These are phyloP conservation scores for Aphaenogaster ashmeadi DNA, from an alignment of 1,140 invertebrate species.

Conservation along the genomic window DNA sequence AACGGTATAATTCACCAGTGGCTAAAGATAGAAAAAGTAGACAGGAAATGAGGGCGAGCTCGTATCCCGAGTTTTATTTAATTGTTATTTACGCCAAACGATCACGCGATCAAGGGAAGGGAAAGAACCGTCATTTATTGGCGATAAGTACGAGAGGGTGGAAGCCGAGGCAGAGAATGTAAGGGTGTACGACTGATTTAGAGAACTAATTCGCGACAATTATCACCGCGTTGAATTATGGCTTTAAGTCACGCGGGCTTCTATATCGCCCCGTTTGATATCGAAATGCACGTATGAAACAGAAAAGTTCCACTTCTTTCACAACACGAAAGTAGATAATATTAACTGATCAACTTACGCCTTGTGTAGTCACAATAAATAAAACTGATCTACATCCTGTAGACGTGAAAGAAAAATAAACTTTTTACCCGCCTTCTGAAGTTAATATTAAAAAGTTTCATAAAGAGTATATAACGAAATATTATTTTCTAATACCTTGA, in stretches of 20 bases:
- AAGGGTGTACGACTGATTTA: conserved; percentile 67
- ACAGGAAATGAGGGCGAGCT: conserved; percentile 66
- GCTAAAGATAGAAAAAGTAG: not conserved
- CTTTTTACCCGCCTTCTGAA: not conserved
- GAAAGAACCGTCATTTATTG: not conserved
- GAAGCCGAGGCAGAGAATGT: not conserved
- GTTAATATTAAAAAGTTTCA: not conserved
- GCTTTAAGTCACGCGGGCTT: conserved; percentile 52
- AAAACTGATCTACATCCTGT: not conserved
- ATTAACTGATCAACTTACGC: not conserved
- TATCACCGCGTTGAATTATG: conserved; percentile 66
- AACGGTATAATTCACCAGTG: conserved; percentile 78
- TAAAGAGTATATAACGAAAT: not conserved
- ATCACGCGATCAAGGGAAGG: conserved; percentile 78
- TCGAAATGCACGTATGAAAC: not conserved
- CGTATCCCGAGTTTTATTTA: conserved; percentile 77
- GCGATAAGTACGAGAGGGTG: not conserved
- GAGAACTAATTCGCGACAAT: conserved; percentile 75
- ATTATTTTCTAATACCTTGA: not conserved
- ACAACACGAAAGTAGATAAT: conserved; percentile 8
- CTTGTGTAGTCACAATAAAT: not conserved
- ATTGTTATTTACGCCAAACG: conserved; percentile 84
- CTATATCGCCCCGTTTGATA: conserved; percentile 13
- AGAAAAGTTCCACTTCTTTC: conserved; percentile 1
- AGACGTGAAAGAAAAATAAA: not conserved